phyloP scores from a whole-genome alignment of 2,888 invertebrate species.

The Orthosia gracilis region DNA sequence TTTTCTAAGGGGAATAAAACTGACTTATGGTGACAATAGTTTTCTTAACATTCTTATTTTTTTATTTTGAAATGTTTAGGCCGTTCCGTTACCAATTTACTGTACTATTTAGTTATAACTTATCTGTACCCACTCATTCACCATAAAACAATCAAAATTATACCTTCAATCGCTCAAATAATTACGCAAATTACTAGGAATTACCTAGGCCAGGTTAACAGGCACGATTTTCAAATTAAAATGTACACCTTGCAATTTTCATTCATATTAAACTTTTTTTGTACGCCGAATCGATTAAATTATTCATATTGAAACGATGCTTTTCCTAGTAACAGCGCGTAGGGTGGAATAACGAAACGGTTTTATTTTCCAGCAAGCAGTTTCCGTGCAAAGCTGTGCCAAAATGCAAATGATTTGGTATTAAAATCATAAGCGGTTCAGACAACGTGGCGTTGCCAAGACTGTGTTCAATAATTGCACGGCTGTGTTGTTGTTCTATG shows the following conservation, averaged over 20 bases:
- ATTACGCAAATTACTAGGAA: conserved; percentile 7
- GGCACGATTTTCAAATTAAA: conserved; percentile 25
- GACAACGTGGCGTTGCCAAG: conserved; percentile 25
- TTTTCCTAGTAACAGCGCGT: conserved; percentile 30
- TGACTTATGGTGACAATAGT: conserved; percentile 18
- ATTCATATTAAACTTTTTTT: conserved; percentile 10
- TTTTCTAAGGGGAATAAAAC: conserved; percentile 16
- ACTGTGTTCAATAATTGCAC: conserved; percentile 30
- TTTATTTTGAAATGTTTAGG: neutral
- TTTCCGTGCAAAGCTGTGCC: conserved; percentile 43
- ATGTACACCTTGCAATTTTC: conserved; percentile 23
- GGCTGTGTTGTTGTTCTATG: neutral
- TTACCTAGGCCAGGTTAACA: conserved; percentile 23
- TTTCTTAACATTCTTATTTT: neutral
- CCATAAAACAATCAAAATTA: neutral
- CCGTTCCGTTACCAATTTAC: neutral
- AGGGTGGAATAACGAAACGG: conserved; percentile 23
- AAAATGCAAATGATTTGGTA: conserved; percentile 54
- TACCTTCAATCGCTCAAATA: conserved; percentile 4
- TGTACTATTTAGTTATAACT: neutral
- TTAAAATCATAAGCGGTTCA: conserved; percentile 39
- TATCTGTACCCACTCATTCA: neutral
- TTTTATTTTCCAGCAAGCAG: conserved; percentile 48
- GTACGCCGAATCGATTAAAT: conserved; percentile 7
- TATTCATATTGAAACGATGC: conserved; percentile 33